Evolutionary conservation across 2,888 invertebrate genomes (phyloP).

Genomic region (Mesorhabditis spiculigera): DNA sequence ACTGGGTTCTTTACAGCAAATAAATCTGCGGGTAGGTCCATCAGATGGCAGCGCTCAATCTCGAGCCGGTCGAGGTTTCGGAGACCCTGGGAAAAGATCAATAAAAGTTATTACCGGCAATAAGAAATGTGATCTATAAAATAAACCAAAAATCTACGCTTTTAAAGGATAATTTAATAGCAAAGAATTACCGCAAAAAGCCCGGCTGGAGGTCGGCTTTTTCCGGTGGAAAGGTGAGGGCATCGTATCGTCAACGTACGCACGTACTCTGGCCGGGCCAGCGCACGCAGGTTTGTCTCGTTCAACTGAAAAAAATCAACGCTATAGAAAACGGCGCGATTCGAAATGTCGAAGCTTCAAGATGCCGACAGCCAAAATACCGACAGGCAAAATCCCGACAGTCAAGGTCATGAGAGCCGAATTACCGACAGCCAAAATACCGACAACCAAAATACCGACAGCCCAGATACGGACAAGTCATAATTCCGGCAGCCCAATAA

Average conservation of each 20-base stretch:
- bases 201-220: constrained; percentile 33
- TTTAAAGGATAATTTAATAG: neutral
- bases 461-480: too few species aligned
- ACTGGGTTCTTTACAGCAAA: constrained; percentile 25
- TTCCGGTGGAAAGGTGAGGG: constrained; percentile 32
- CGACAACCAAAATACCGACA: too few species aligned
- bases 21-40: constrained; percentile 27
- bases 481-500: too few species aligned
- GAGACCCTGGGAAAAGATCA: constrained; percentile 22
- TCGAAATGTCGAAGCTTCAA: neutral
- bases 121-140: neutral
- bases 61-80: constrained; percentile 43
- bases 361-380: too few species aligned
- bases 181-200: constrained; percentile 27
- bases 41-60: constrained; percentile 40
- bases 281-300: constrained; percentile 26
- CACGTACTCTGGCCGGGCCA: constrained; percentile 38
- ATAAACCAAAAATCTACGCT: neutral
- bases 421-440: too few species aligned
- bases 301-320: constrained; percentile 32
- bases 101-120: neutral
- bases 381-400: too few species aligned
- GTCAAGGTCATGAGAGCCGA: too few species aligned
- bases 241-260: constrained; percentile 46
- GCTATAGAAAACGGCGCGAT: neutral